Evolutionary conservation across 2,797 vertebrate genomes (phyloP), one percentile per base, ranked within the genome.

Genomic region (Silurus lanzhouensis): DNA sequence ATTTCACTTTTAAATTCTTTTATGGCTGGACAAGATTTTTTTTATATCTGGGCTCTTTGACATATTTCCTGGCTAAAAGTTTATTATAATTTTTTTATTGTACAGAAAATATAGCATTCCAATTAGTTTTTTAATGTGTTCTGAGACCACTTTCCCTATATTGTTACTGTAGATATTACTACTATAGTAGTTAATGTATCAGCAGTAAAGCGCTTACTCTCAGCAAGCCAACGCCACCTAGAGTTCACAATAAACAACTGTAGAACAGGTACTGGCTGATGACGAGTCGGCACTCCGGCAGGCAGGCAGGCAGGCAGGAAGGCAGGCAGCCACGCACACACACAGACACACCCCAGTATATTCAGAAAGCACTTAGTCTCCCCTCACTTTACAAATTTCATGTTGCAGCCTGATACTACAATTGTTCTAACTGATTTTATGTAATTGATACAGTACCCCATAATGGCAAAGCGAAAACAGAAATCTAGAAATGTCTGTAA

Each of bases 211-310:
- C 1, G 38, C 48, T 38, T 57, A 25, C 7, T 57, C 9, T 70
- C 27, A 44, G 66, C 15, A 68, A 70, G 31, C 25, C 27, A 22
- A 57, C 22, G 66, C 81, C 81, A 82, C 14, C 81, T 70, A 82
- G 66, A 68, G 81, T 20, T 38, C 66, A 58, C 13, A 67, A 68
- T 76, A 76, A 76, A 76, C 15, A 27, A 76, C 0, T 57, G n/a
- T 19, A 76, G 25, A 76, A 31, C 52, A 27, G 14, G 52, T 76
- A 52, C 7, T 52, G 44, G 8, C 2, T 14, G 10, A 27, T 48
- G 74, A 31, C 25, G 1, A 38, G 38, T 38, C 38, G 38, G 38
- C 38, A 38, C 38, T 38, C 38, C 3, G 38, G 38, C 38, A 38
- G 38, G 38, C 38, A 38, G 31, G 31, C 31, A 38, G 31, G 31